phyloP scores from a whole-genome alignment of 2,113 vertebrate species.

The Crotalus helleri region DNA sequence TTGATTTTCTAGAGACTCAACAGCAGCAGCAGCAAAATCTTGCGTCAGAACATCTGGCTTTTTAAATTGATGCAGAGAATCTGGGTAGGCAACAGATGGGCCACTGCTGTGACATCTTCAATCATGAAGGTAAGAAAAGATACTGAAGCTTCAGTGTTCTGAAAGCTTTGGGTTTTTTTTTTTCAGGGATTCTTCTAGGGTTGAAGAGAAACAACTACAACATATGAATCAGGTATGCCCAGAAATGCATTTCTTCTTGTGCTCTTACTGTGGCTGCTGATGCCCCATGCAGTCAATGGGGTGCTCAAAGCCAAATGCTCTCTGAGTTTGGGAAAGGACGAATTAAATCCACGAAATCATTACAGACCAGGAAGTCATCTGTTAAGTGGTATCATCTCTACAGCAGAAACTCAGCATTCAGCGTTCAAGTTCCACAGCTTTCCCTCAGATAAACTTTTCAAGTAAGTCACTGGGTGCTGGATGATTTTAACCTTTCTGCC shows the following conservation, averaged over 20 bases:
- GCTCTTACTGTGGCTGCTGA: not conserved
- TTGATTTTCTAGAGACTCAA: not conserved
- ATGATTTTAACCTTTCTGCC: not conserved
- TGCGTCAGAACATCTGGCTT: not conserved
- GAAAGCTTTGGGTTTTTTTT: not conserved
- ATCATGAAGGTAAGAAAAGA: not conserved
- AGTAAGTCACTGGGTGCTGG: not conserved
- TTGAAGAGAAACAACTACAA: not conserved
- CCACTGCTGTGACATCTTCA: not conserved
- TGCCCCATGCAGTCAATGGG: not conserved
- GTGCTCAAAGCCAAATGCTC: not conserved
- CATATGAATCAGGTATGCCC: not conserved
- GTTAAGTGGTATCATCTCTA: not conserved
- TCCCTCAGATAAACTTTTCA: not conserved
- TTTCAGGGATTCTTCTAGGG: not conserved
- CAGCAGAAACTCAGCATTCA: not conserved
- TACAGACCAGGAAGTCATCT: not conserved
- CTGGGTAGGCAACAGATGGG: not conserved
- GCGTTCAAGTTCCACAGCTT: not conserved
- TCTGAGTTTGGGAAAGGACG: not conserved
- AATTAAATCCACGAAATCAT: not conserved
- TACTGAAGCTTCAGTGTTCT: not conserved
- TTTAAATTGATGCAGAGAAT: not conserved
- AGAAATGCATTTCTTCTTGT: not conserved
- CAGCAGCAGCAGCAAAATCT: not conserved